Percentiles rank a stretch among this genome's conserved stretches.
phyloP scores from a whole-genome alignment of 2,888 invertebrate genomes.

The Lissocephala sabroskyi region DNA sequence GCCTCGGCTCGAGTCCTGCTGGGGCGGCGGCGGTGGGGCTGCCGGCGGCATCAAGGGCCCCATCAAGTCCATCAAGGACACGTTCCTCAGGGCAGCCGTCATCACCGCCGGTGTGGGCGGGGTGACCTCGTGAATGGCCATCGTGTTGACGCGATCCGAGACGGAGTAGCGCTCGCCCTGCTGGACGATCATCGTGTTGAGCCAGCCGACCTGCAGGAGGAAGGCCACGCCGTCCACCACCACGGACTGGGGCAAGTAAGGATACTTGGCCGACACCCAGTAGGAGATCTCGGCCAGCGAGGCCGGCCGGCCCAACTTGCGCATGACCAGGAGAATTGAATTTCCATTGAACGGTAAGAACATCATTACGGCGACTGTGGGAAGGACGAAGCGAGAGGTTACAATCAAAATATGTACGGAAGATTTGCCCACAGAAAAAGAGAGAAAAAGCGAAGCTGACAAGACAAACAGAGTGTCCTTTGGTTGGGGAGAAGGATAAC shows the following conservation, averaged over 20 bases:
- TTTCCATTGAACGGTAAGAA: constrained; percentile 4
- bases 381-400: too few relatives aligned
- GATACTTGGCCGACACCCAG: background rate
- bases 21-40: background rate
- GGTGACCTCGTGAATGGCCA: background rate
- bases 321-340: constrained; percentile 1
- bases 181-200: background rate
- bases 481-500: constrained; percentile 17
- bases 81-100: background rate
- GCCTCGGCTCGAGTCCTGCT: background rate
- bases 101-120: background rate
- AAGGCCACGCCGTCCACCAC: background rate
- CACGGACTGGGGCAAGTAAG: background rate
- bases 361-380: background rate
- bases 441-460: constrained; percentile 15
- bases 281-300: background rate
- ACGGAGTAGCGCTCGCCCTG: background rate
- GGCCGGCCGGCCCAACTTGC: background rate
- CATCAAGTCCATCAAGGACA: background rate
- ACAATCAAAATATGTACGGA: too few relatives aligned
- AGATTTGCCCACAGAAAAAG: background rate
- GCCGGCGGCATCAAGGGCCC: background rate
- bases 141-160: background rate
- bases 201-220: background rate
- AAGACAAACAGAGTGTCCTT: constrained; percentile 20